Evolutionary conservation across 2,888 invertebrate species (phyloP).

Genomic region (Dasypogon diadema): DNA sequence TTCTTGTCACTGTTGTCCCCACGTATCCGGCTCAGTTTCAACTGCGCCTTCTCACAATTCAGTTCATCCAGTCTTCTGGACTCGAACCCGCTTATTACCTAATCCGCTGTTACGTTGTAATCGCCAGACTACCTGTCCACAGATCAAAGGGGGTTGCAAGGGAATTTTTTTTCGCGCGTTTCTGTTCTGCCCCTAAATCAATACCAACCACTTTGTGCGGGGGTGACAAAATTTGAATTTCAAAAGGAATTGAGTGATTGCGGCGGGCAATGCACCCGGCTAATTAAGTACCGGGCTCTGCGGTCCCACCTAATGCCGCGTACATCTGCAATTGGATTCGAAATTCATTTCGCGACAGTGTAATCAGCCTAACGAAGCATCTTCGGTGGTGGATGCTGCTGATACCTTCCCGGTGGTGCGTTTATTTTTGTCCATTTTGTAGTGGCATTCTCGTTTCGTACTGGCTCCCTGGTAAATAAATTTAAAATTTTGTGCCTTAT

Average conservation of each 20-base stretch:
- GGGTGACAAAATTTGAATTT: constrained; percentile 16
- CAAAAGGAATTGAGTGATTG: constrained; percentile 30
- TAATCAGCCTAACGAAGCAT: constrained; percentile 41
- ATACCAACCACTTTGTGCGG: background rate
- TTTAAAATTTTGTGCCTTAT: constrained; percentile 8
- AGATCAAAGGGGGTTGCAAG: no score
- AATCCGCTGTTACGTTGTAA: background rate
- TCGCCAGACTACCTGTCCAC: background rate
- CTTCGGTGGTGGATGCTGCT: background rate
- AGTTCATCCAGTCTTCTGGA: background rate
- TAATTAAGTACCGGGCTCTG: background rate
- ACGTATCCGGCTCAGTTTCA: constrained; percentile 4
- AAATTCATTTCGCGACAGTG: constrained; percentile 23
- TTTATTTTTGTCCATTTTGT: constrained; percentile 30
- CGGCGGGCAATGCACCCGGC: background rate
- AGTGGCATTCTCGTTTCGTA: background rate
- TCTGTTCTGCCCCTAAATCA: no score
- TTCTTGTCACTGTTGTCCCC: background rate
- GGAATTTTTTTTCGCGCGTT: no score
- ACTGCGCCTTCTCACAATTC: background rate
- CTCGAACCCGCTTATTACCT: no score
- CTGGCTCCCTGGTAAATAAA: constrained; percentile 1
- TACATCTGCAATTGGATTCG: background rate
- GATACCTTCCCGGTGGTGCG: background rate
- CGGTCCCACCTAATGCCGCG: background rate